Evolutionary conservation across 2,888 invertebrate species (phyloP).

Genomic region (Euplagia quadripunctaria): DNA sequence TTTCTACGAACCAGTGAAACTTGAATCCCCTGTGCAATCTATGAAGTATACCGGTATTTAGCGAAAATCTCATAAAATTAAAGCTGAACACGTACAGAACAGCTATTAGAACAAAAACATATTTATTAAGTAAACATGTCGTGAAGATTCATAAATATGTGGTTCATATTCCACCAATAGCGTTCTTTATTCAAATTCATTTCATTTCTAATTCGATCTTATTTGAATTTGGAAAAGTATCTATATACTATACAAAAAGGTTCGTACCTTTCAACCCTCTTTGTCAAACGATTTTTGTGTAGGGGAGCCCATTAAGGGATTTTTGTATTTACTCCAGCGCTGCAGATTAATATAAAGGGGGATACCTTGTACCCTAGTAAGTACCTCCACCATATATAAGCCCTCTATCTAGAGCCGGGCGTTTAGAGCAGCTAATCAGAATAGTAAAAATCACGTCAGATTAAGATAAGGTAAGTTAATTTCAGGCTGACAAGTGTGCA

Average conservation of each 20-base stretch:
- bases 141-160: neutral
- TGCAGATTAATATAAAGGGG: too few relatives aligned
- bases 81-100: slow-evolving; percentile 28
- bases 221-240: neutral
- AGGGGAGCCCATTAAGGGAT: too few relatives aligned
- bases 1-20: neutral
- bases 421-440: too few relatives aligned
- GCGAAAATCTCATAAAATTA: slow-evolving; percentile 31
- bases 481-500: too few relatives aligned
- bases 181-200: neutral
- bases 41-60: slow-evolving; percentile 39
- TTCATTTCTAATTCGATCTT: neutral
- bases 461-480: too few relatives aligned
- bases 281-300: too few relatives aligned
- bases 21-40: slow-evolving; percentile 14
- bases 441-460: too few relatives aligned
- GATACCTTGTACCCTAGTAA: too few relatives aligned
- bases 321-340: too few relatives aligned
- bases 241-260: neutral
- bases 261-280: too few relatives aligned
- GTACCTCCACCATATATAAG: too few relatives aligned
- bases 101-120: neutral
- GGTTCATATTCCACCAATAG: neutral
- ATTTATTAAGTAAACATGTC: slow-evolving; percentile 3
- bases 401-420: too few relatives aligned